A percentile compares a stretch with the other conserved stretches of the same genome.
Conservation (phyloP, 2,888 invertebrate species). For the Hemicrepidius hirtus region DNA sequence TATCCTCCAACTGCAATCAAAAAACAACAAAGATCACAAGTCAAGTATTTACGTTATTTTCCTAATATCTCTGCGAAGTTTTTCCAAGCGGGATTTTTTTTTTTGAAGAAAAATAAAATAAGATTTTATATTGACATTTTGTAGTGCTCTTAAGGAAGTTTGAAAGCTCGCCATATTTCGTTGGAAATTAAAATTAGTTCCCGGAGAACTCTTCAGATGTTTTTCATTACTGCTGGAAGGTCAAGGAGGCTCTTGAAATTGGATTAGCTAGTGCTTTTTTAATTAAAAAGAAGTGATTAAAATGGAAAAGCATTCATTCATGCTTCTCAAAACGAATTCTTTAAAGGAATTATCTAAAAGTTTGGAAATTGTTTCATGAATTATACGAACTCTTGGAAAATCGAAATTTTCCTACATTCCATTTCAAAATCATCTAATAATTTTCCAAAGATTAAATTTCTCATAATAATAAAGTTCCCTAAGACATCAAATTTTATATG, state of each 20-base stretch:
- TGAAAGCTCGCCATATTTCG: slow-evolving; percentile 2
- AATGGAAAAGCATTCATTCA: slow-evolving; percentile 14
- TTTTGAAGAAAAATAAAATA: slow-evolving; percentile 1
- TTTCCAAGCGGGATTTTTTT: too few relatives aligned
- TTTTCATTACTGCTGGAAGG: slow-evolving; percentile 4
- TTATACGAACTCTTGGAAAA: neutral
- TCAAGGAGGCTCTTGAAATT: neutral
- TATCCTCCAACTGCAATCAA: too few relatives aligned
- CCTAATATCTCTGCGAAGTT: too few relatives aligned
- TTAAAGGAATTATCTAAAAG: too few relatives aligned
- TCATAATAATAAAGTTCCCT: too few relatives aligned
- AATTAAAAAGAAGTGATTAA: slow-evolving; percentile 15
- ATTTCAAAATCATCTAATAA: too few relatives aligned
- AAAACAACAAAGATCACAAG: too few relatives aligned
- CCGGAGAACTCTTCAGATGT: slow-evolving; percentile 14
- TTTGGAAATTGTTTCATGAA: neutral
- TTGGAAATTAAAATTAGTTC: slow-evolving; percentile 6
- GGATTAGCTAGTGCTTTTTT: slow-evolving; percentile 20
- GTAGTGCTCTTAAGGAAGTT: slow-evolving; percentile 4
- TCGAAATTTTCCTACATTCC: too few relatives aligned
- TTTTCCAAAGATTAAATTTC: too few relatives aligned
- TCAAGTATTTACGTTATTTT: too few relatives aligned
- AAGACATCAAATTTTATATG: too few relatives aligned
- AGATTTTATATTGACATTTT: slow-evolving; percentile 12
- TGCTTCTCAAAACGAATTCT: neutral